Evolutionary conservation across 2,888 invertebrate species (phyloP), one percentile per base, ranked within the genome.

Genomic region (Ectemnius continuus): DNA sequence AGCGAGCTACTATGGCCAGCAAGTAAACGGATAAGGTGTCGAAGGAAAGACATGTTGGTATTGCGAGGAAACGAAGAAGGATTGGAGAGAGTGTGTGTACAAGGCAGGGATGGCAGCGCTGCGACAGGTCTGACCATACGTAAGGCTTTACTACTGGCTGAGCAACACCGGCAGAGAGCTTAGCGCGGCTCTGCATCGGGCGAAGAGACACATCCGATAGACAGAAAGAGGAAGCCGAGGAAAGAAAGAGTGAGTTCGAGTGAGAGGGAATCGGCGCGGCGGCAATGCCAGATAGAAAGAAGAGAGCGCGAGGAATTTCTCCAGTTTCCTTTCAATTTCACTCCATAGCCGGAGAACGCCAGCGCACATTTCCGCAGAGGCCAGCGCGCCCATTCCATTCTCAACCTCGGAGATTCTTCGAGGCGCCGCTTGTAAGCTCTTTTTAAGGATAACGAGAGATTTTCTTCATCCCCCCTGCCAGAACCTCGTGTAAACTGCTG

Each of bases 251-350:
- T 16, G 16, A 16, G 52, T 14, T 4, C 52, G 14, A 14, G 52
- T 13, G 66, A 52, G 23, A n/a, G 66, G 26, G 57, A 48, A 58
- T 8, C 4, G 11, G 5, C 28, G n/a, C 4, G 11, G 36, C 8
- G 36, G 11, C 36, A 36, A 6, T 8, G 36, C 8, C 5, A 11
- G 61, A 59, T 52, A 56, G 36, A 46, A 57, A n/a, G 20, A 58
- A 67, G 64, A 68, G 71, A 64, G 66, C 65, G 61, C 23, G 45
- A 56, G 28, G 62, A 66, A 69, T 67, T 75, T 64, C 68, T 61
- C 62, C 58, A 64, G 76, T 80, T 80, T 79, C 81, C 75, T 81
- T 84, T 82, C 82, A 84, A 83, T 84, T 84, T 83, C 75, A 77
- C 76, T 73, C 71, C 73, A 66, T 72, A 77, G 62, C 67, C 59